Evolutionary conservation across 2,113 vertebrate genomes (phyloP), one percentile per base, ranked within the genome.

Genomic region (Chaetops frenatus): DNA sequence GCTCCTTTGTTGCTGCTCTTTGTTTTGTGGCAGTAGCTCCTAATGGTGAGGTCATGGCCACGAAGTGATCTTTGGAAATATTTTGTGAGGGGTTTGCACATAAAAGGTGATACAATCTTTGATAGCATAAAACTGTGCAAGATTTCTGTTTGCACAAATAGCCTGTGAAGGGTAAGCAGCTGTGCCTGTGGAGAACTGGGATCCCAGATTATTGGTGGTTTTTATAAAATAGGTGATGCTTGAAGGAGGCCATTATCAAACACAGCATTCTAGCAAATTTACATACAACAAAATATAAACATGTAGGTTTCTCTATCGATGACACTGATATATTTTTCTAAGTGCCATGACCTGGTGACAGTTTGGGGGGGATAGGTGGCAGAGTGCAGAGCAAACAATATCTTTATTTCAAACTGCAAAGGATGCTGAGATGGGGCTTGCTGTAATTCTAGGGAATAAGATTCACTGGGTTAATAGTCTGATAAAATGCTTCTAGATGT

Each of bases 291-390:
- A 64, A 76, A 62, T 27, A 31, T 5, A 38, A 71, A 56, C 15
- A 13, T 33, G n/a, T 31, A 10, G 0, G 1, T 93, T 88, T 77
- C 13, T 60, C 21, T 79, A 0, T 47, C 54, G 3, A 1, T 4
- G 2, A 38, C 9, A 27, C 22, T 51, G 28, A 15, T 44, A 5
- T 12, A 16, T 72, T 25, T 79, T 81, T 20, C 14, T 28, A 6
- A 24, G 23, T 64, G 7, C 15, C 66, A 31, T 17, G 62, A 64
- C 18, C 23, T 48, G 9, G 13, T 50, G 19, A 31, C 14, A 72
- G 1, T 42, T 36, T 54, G 25, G 22, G 9, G 16, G 8, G 15
- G 3, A 6, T 7, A 5, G 35, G 35, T 70, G 6, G 9, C 5
- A 19, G 12, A 48, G 12, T 56, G 10, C 20, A 33, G 23, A 64